Evolutionary conservation across 2,113 vertebrate genomes (phyloP).

Genomic region (Muscicapa adusta): DNA sequence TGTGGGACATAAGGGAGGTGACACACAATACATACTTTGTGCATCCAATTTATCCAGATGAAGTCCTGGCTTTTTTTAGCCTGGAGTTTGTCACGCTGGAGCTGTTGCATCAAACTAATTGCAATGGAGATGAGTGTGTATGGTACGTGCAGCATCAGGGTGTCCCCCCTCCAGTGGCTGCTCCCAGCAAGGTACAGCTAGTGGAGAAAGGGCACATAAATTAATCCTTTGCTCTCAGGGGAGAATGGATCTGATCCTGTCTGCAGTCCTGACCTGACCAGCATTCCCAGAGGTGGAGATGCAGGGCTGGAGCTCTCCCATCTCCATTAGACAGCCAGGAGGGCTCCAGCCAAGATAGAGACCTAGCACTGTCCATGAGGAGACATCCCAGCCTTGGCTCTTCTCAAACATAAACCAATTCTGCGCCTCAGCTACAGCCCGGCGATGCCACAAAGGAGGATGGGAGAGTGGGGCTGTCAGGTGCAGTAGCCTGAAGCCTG

Average conservation of each 20-base stretch:
- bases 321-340: fast-evolving
- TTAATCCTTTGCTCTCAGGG: background rate
- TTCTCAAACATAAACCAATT: background rate
- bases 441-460: background rate
- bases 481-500: background rate
- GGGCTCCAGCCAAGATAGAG: background rate
- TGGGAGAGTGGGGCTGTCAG: background rate
- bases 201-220: background rate
- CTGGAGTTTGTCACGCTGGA: conserved; percentile 10
- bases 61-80: conserved; percentile 33
- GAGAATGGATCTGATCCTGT: background rate
- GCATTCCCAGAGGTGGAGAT: background rate
- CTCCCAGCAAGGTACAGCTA: background rate
- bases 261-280: background rate
- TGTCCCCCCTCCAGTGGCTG: background rate
- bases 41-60: background rate
- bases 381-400: background rate
- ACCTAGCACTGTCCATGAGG: background rate
- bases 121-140: background rate
- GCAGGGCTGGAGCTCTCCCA: background rate
- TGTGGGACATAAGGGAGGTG: conserved; percentile 1
- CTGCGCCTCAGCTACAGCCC: background rate
- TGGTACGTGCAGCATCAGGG: fast-evolving
- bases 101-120: background rate
- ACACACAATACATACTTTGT: conserved; percentile 2